These are phyloP conservation scores for Gadus macrocephalus DNA, from an alignment of 2,113 vertebrate genomes.

Conservation along the genomic window DNA sequence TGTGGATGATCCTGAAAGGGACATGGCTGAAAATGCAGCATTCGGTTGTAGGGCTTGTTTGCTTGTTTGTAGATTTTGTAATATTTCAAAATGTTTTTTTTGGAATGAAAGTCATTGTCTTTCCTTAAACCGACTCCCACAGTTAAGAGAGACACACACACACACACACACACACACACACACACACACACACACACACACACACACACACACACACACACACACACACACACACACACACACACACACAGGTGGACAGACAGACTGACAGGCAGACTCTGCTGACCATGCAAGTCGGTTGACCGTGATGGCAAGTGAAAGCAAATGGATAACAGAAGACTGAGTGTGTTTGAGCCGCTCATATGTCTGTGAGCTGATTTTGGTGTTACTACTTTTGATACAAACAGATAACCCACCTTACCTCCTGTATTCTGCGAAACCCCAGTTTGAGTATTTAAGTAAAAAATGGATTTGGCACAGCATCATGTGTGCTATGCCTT, in stretches of 20 bases:
- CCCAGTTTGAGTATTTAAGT: too few relatives aligned
- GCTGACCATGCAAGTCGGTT: background rate
- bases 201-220: background rate
- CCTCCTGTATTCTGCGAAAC: too few relatives aligned
- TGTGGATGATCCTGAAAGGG: slow-evolving; percentile 43
- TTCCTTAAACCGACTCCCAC: background rate
- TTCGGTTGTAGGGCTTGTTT: background rate
- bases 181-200: too few relatives aligned
- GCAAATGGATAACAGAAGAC: background rate
- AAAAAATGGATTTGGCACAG: too few relatives aligned
- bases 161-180: background rate
- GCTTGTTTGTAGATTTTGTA: slow-evolving; percentile 18
- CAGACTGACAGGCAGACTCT: background rate
- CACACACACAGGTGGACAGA: background rate
- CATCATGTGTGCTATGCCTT: too few relatives aligned
- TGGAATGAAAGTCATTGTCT: background rate
- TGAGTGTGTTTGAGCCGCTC: background rate
- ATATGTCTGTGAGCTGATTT: too few relatives aligned
- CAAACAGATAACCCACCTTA: too few relatives aligned
- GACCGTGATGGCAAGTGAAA: background rate
- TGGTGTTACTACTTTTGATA: too few relatives aligned
- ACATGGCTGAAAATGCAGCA: slow-evolving; percentile 41
- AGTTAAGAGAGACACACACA: background rate
- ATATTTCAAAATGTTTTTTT: background rate
- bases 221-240: background rate